phyloP scores from a whole-genome alignment of 2,888 invertebrate genomes.

The Andrena chrysosceles region DNA sequence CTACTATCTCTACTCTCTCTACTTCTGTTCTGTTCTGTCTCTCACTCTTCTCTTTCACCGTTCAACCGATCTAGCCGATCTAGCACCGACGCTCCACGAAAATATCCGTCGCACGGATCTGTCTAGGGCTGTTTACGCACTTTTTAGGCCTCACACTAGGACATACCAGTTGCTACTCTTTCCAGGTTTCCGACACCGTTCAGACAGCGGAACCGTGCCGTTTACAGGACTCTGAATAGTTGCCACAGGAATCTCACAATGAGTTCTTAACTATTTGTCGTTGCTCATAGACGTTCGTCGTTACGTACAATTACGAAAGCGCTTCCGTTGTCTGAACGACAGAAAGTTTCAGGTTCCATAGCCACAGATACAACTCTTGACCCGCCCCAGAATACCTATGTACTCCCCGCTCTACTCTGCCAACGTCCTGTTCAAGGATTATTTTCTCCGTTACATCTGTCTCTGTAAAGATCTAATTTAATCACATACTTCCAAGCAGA shows the following conservation, averaged over 20 bases:
- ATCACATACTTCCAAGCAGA: constrained; percentile 69
- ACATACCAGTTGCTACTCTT: constrained; percentile 70
- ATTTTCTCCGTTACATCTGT: constrained; percentile 84
- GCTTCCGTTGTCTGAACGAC: constrained; percentile 65
- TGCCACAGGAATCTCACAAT: no score
- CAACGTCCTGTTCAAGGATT: constrained; percentile 73
- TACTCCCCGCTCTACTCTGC: constrained; percentile 72
- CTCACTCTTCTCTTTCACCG: constrained; percentile 9
- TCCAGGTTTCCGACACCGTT: constrained; percentile 63
- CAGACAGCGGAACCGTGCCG: constrained; percentile 52
- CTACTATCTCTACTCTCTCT: constrained; percentile 1
- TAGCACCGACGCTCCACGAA: constrained; percentile 6
- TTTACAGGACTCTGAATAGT: no score
- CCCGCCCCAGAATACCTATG: constrained; percentile 46
- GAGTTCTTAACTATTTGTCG: neutral
- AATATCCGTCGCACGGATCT: neutral
- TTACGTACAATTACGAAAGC: neutral
- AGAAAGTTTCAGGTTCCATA: constrained; percentile 65
- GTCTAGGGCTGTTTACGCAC: constrained; percentile 30
- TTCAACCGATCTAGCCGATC: constrained; percentile 8
- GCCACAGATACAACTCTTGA: constrained; percentile 68
- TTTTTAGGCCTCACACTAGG: constrained; percentile 60
- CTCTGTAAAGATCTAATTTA: constrained; percentile 81
- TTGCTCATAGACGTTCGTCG: neutral
- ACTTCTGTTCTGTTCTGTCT: neutral